Conservation (phyloP, 2,888 invertebrate genomes). For the Ornithoptera alexandrae region DNA sequence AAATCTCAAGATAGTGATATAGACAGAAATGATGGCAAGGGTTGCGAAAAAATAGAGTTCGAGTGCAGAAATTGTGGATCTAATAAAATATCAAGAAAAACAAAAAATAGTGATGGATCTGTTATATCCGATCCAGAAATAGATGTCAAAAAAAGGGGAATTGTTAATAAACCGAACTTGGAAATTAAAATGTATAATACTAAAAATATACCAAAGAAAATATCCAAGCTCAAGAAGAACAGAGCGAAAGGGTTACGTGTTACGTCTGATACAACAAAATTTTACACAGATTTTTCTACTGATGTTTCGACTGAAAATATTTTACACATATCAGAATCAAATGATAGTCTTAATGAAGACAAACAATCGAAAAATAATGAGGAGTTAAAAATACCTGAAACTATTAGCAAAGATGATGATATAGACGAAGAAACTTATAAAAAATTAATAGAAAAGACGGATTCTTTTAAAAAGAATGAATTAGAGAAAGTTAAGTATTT, state of each 20-base stretch:
- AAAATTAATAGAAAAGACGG: slow-evolving; percentile 74
- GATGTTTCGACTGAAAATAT: slow-evolving; percentile 82
- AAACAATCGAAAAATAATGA: slow-evolving; percentile 49
- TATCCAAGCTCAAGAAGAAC: slow-evolving; percentile 84
- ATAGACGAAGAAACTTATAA: slow-evolving; percentile 74
- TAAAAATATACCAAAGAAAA: slow-evolving; percentile 85
- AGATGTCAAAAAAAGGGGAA: slow-evolving; percentile 51
- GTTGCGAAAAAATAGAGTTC: slow-evolving; percentile 70
- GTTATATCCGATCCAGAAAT: slow-evolving; percentile 64
- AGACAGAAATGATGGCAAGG: slow-evolving; percentile 57
- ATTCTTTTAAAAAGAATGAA: slow-evolving; percentile 77
- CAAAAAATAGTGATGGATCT: slow-evolving; percentile 50
- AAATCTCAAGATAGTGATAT: slow-evolving; percentile 64
- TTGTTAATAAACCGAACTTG: slow-evolving; percentile 55
- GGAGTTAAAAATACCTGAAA: slow-evolving; percentile 46
- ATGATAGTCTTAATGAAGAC: slow-evolving; percentile 79
- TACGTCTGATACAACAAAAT: slow-evolving; percentile 77
- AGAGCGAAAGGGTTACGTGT: slow-evolving; percentile 78
- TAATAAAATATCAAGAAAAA: slow-evolving; percentile 65
- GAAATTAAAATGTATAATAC: slow-evolving; percentile 83
- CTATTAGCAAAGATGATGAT: slow-evolving; percentile 67
- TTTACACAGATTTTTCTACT: slow-evolving; percentile 83
- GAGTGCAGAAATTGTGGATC: slow-evolving; percentile 73
- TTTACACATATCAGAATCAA: slow-evolving; percentile 83
- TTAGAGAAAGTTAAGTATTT: slow-evolving; percentile 74